phyloP scores from a whole-genome alignment of 2,888 invertebrate species.

The Allygus modestus region DNA sequence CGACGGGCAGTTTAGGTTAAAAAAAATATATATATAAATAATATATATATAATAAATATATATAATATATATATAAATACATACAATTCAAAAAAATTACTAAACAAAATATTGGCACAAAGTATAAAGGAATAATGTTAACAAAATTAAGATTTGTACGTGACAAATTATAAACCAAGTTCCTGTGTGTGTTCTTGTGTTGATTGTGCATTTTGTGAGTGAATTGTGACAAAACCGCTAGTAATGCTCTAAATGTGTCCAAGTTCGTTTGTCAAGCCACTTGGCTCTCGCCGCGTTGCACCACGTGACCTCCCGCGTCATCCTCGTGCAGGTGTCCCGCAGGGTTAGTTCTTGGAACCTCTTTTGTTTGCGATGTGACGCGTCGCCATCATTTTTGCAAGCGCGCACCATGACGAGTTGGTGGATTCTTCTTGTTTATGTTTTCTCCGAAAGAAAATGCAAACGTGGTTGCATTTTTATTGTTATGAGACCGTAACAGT shows the following conservation, averaged over 20 bases:
- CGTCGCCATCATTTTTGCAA: conserved; percentile 27
- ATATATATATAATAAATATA: no score
- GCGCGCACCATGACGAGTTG: conserved; percentile 31
- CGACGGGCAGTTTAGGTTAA: no score
- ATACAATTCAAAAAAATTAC: no score
- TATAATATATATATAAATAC: no score
- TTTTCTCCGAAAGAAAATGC: background rate
- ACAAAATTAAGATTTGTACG: no score
- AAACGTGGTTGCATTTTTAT: background rate
- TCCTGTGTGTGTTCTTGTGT: no score
- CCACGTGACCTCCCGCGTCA: background rate
- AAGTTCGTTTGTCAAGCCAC: conserved; percentile 6
- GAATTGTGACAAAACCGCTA: background rate
- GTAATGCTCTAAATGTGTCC: background rate
- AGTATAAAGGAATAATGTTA: no score
- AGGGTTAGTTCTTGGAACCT: conserved; percentile 33
- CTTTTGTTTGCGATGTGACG: conserved; percentile 15
- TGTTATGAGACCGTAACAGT: no score
- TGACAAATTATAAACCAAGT: no score
- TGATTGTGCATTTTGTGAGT: background rate
- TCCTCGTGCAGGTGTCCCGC: conserved; percentile 14
- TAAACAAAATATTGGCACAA: no score
- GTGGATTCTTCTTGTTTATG: background rate
- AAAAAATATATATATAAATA: no score
- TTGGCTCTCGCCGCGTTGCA: background rate